Evolutionary conservation across 2,888 invertebrate genomes (phyloP).

Genomic region (Craniophora ligustri): DNA sequence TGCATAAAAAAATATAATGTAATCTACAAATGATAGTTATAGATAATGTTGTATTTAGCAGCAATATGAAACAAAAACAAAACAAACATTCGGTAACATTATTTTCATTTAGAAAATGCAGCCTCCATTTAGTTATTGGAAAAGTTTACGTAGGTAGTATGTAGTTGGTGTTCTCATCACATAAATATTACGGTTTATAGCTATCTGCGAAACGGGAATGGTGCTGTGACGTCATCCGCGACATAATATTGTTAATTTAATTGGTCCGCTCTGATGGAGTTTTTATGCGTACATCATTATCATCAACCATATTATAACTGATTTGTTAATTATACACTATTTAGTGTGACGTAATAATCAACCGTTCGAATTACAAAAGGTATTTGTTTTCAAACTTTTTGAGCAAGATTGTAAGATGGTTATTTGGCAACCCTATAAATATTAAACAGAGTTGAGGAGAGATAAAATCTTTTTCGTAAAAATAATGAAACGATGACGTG

Average conservation of each 20-base stretch:
- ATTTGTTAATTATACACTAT: constrained; percentile 24
- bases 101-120: constrained; percentile 65
- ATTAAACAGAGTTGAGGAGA: too few species aligned
- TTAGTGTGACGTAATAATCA: too few species aligned
- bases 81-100: constrained; percentile 35
- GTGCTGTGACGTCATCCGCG: constrained; percentile 32
- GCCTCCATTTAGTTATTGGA: constrained; percentile 63
- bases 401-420: too few species aligned
- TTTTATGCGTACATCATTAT: constrained; percentile 37
- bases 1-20: too few species aligned
- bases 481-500: constrained; percentile 20
- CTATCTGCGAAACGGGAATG: constrained; percentile 42
- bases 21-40: too few species aligned
- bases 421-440: too few species aligned
- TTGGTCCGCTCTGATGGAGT: constrained; percentile 32
- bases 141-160: constrained; percentile 53
- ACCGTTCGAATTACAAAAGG: too few species aligned
- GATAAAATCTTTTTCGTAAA: too few species aligned
- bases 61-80: constrained; percentile 32
- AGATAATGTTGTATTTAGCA: neutral
- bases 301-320: constrained; percentile 11
- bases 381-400: too few species aligned
- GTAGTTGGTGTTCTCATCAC: constrained; percentile 40
- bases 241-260: constrained; percentile 33
- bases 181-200: constrained; percentile 53